Conservation (phyloP, 2,113 vertebrate genomes). For the Menura novaehollandiae region DNA sequence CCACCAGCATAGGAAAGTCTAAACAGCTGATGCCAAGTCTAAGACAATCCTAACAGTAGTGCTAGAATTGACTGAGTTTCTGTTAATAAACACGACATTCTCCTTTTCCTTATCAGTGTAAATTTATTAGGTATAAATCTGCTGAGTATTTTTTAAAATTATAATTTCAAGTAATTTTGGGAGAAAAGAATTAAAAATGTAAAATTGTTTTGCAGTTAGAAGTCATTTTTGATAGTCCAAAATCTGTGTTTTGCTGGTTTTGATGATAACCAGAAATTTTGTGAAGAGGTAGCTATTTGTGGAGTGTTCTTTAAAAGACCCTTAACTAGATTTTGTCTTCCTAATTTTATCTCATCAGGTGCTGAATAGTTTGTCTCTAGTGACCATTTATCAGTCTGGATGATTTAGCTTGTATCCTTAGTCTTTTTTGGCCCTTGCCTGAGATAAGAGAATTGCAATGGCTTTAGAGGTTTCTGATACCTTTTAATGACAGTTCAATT, state of each 20-base stretch:
- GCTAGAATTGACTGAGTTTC: not conserved
- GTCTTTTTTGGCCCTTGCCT: not conserved
- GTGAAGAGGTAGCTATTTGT: not conserved
- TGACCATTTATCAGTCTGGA: not conserved
- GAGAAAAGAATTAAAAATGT: not conserved
- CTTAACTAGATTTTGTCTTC: not conserved
- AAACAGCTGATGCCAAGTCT: not conserved
- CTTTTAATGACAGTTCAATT: not conserved
- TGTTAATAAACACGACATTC: not conserved
- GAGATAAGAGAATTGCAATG: not conserved
- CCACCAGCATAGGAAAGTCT: not conserved
- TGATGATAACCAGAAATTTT: not conserved
- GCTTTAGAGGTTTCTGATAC: not conserved
- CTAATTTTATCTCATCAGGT: not conserved
- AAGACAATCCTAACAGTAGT: not conserved
- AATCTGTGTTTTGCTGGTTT: not conserved
- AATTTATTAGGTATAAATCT: not conserved
- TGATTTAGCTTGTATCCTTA: not conserved
- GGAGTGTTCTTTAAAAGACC: not conserved
- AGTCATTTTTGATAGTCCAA: not conserved
- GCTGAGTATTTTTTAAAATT: not conserved
- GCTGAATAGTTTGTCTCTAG: not conserved
- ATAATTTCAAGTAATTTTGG: not conserved
- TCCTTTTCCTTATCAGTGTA: not conserved
- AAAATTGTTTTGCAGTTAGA: not conserved